Percentiles rank a stretch among this genome's conserved stretches.
These are phyloP conservation scores for Vireo griseus DNA, from an alignment of 2,797 vertebrate species.

Conservation along the genomic window DNA sequence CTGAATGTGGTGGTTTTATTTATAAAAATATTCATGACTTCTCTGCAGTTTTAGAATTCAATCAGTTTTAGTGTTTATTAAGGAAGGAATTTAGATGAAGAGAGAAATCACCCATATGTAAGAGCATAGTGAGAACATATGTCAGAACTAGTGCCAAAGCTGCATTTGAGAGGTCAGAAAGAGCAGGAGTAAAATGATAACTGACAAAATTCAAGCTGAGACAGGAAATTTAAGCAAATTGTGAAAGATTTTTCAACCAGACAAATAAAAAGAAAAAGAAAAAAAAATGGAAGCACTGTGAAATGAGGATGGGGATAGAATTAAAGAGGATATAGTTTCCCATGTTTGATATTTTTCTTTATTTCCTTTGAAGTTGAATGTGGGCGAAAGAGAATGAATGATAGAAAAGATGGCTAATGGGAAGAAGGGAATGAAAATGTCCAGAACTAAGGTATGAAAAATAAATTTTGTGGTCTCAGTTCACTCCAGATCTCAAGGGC, in stretches of 20 bases:
- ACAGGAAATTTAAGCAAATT: slow-evolving; percentile 39
- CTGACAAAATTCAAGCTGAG: slow-evolving; percentile 49
- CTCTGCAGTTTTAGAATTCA: slow-evolving; percentile 17
- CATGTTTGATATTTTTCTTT: not conserved
- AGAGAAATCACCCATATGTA: slow-evolving; percentile 44
- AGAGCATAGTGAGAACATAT: slow-evolving; percentile 58
- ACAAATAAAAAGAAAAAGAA: not conserved
- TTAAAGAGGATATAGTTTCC: not conserved
- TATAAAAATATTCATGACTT: slow-evolving; percentile 51
- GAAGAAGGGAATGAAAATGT: not conserved
- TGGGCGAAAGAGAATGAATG: not conserved
- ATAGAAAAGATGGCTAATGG: not conserved
- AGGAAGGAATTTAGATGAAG: slow-evolving; percentile 29
- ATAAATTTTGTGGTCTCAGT: not conserved
- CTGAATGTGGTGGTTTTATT: not conserved
- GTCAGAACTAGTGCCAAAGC: slow-evolving; percentile 37
- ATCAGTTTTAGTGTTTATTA: slow-evolving; percentile 4
- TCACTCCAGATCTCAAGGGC: not conserved
- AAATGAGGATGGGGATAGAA: not conserved
- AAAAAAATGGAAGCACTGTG: not conserved
- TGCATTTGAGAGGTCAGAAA: slow-evolving; percentile 33
- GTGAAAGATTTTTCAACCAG: not conserved
- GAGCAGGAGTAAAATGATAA: not conserved
- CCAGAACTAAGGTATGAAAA: not conserved
- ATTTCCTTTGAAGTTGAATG: not conserved